phyloP scores from a whole-genome alignment of 2,113 vertebrate species.

The Heterocephalus glaber region DNA sequence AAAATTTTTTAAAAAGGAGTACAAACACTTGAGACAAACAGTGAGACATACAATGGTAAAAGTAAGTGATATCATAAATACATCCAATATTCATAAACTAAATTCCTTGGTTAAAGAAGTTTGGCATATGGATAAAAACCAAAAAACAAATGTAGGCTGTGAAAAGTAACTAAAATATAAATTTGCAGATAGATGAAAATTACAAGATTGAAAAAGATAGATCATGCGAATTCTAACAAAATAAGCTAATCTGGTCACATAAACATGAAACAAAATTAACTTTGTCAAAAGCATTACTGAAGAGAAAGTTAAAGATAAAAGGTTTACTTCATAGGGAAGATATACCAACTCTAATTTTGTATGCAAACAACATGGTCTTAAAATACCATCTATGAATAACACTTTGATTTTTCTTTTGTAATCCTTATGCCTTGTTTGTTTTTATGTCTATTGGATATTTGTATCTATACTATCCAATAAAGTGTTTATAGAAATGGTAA shows the following conservation, averaged over 20 bases:
- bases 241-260: background rate
- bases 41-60: background rate
- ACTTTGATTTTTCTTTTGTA: background rate
- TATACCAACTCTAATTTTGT: background rate
- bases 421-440: background rate
- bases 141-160: background rate
- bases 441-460: background rate
- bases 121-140: background rate
- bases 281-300: background rate
- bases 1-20: background rate
- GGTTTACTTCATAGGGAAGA: background rate
- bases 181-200: background rate
- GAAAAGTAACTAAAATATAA: background rate
- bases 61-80: background rate
- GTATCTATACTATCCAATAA: background rate
- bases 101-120: background rate
- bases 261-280: background rate
- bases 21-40: background rate
- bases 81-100: background rate
- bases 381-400: background rate
- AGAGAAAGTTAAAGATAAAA: background rate
- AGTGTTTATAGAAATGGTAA: background rate
- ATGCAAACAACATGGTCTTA: background rate
- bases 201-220: background rate
- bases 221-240: background rate